Evolutionary conservation across 2,797 vertebrate genomes (phyloP), one percentile per base, ranked within the genome.

Genomic region (Halcyon leucocephala): DNA sequence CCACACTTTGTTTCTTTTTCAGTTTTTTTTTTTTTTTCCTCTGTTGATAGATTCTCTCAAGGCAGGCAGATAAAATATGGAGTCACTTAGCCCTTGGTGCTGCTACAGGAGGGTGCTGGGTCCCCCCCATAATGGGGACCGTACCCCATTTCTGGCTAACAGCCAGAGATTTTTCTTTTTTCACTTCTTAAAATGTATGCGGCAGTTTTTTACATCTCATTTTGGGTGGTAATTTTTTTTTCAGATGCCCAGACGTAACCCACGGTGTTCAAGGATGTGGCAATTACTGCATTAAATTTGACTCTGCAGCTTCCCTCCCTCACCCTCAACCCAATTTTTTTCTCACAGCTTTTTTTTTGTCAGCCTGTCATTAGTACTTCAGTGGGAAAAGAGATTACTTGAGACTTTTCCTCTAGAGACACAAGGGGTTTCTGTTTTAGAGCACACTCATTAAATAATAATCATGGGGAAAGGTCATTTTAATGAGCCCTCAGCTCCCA

Each of bases 401-500:
- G 71, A 91, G 86, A 95, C 87, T 92, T 62, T 82, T 87, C 62
- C 90, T 93, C 64, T 73, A 72, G 91, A 94, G 90, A 62, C 78
- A 86, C 92, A 89, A 73, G 60, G 89, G 51, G 81, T 73, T 96
- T 92, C 86, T 95, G 89, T 91, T 96, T 95, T 96, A 96, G 90
- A 96, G 90, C 28, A 1, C 62, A 46, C 95, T 97, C 91, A 95
- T 97, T 97, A 96, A 97, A 96, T 96, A 95, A 93, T 95, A 96
- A 90, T 97, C 94, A 91, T 90, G 90, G 95, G 87, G 91, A 96
- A 96, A 96, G 94, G 92, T 97, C 91, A 94, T 94, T 96, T 95
- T 96, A 97, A 96, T 95, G 92, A 95, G 82, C 54, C 95, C 92
- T 96, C 69, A 26, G 82, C 79, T 95, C 93, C 92, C 17, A 24